These are phyloP conservation scores for Ophioninae sp. DNA, from an alignment of 2,888 invertebrate genomes.

Conservation along the genomic window DNA sequence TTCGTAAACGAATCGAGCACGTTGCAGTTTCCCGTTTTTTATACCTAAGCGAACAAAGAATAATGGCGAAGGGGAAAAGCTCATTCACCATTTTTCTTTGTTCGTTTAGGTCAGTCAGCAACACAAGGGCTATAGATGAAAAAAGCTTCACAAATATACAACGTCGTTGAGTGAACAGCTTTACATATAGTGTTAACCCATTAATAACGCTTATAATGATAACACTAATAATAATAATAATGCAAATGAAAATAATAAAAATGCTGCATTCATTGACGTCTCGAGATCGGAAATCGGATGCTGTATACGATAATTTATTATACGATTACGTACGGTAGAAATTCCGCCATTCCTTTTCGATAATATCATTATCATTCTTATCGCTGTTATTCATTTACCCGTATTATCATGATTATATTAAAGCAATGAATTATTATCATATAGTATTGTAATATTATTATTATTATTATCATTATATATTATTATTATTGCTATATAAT, in stretches of 20 bases:
- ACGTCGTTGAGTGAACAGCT: slow-evolving; percentile 53
- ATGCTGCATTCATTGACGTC: slow-evolving; percentile 33
- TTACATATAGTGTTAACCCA: slow-evolving; percentile 58
- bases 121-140: slow-evolving; percentile 16
- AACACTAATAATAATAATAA: slow-evolving; percentile 53
- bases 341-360: slow-evolving; percentile 26
- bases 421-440: no score
- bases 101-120: no score
- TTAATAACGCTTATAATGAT: slow-evolving; percentile 62
- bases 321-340: slow-evolving; percentile 16
- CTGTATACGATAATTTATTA: slow-evolving; percentile 55
- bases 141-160: slow-evolving; percentile 53
- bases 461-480: no score
- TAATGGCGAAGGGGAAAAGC: slow-evolving; percentile 15
- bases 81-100: background rate
- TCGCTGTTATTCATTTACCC: slow-evolving; percentile 46
- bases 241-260: slow-evolving; percentile 49
- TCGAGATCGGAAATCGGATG: slow-evolving; percentile 7
- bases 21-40: slow-evolving; percentile 40
- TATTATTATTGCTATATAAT: slow-evolving; percentile 31
- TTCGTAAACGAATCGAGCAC: slow-evolving; percentile 9
- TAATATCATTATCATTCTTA: slow-evolving; percentile 44
- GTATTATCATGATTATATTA: slow-evolving; percentile 51
- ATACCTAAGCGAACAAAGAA: slow-evolving; percentile 37
- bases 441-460: no score